phyloP scores from a whole-genome alignment of 2,113 vertebrate species.

The Atrichornis clamosus region DNA sequence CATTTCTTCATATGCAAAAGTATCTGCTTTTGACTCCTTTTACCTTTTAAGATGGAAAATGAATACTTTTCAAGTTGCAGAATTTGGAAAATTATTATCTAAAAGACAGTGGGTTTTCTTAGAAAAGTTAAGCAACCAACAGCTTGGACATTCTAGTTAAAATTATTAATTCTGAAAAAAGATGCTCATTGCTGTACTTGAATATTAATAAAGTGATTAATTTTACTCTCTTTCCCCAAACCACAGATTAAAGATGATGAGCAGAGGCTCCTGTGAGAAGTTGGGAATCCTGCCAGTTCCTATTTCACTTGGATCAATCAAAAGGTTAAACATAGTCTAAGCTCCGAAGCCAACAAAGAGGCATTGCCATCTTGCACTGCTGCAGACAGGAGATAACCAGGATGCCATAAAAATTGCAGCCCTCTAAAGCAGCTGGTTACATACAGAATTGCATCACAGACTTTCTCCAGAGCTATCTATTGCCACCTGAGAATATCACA shows the following conservation, averaged over 20 bases:
- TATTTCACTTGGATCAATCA: not conserved
- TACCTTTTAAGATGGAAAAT: not conserved
- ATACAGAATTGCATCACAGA: not conserved
- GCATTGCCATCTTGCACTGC: not conserved
- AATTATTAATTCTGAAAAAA: not conserved
- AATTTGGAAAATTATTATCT: not conserved
- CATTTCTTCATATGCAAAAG: not conserved
- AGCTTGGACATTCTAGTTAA: not conserved
- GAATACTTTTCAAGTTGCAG: not conserved
- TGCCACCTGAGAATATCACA: not conserved
- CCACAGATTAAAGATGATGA: not conserved
- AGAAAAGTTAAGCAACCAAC: not conserved
- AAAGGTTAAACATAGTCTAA: not conserved
- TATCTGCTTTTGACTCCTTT: not conserved
- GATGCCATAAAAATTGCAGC: not conserved
- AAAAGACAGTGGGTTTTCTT: not conserved
- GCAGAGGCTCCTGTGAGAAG: not conserved
- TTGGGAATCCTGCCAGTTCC: not conserved
- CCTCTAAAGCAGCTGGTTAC: not conserved
- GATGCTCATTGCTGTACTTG: not conserved
- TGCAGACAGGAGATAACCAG: not conserved
- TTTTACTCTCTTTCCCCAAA: not conserved
- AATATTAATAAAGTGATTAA: not conserved
- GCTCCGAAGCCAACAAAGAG: not conserved
- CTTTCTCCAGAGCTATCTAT: not conserved